Evolutionary conservation across 2,113 vertebrate species (phyloP), one percentile per base, ranked within the genome.

Genomic region (Sporophila hypoxantha): DNA sequence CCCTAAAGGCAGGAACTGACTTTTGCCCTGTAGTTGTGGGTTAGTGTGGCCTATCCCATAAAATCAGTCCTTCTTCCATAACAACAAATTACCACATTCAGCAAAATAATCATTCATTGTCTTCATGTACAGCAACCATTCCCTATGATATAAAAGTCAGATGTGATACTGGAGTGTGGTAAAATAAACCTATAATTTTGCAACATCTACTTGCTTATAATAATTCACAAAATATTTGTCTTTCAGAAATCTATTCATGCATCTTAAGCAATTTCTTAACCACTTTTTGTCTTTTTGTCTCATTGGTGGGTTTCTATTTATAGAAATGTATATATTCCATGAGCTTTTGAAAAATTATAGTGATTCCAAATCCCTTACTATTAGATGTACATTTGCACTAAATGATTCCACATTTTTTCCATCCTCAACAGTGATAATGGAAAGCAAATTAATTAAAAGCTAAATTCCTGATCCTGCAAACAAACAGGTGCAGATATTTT

Each of bases 151-250:
- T 19, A 84, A 27, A 87, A 92, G 17, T 70, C 69, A 88, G 55
- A 91, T 69, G 53, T 82, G 46, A 78, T 79, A 88, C 29, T 69
- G 32, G 29, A 66, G 27, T 44, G 56, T 82, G 59, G 83, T 62
- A 87, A 88, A 90, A 92, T 59, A 88, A 86, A 81, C 26, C 62
- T 55, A 76, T 5, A 44, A 78, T 86, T 81, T 84, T 44, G 76
- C n/a, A 84, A 76, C 39, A 52, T 59, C 12, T 73, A 42, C 70
- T 87, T 86, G 39, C 41, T 77, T 88, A 61, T 50, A 89, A 80
- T 46, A 78, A 59, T 49, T 57, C 42, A 75, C 37, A 46, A 46
- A 86, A 86, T 22, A 13, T 62, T 92, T 88, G 34, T 59, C 47
- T 77, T 84, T 25, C 30, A 79, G 57, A 90, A 93, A 66, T 22